These are phyloP conservation scores for Teleogryllus oceanicus DNA, from an alignment of 2,888 invertebrate species.

Conservation along the genomic window DNA sequence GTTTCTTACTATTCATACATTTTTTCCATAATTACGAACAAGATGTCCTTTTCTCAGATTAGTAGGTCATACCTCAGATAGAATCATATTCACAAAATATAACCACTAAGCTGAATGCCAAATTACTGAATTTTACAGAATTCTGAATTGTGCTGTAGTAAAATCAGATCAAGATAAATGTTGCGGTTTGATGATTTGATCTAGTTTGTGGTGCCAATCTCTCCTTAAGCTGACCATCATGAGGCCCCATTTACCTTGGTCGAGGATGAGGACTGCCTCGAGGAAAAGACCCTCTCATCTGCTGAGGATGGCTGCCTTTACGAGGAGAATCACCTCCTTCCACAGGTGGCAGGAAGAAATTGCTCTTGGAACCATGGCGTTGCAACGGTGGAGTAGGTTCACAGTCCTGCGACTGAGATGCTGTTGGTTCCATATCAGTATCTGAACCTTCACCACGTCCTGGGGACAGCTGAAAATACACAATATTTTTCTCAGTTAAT, in stretches of 20 bases:
- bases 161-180: constrained; percentile 24
- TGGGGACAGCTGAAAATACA: constrained; percentile 65
- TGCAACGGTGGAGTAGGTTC: constrained; percentile 81
- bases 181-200: too few species aligned
- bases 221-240: too few species aligned
- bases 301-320: constrained; percentile 49
- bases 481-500: neutral
- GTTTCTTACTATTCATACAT: too few species aligned
- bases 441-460: constrained; percentile 73
- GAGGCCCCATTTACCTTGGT: constrained; percentile 53
- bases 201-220: too few species aligned
- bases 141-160: constrained; percentile 20
- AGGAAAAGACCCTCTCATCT: constrained; percentile 57
- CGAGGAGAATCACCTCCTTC: constrained; percentile 54
- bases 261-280: constrained; percentile 79
- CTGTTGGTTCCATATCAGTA: constrained; percentile 82
- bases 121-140: neutral
- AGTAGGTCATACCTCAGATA: too few species aligned
- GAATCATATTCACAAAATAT: too few species aligned
- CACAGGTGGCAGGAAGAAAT: constrained; percentile 78
- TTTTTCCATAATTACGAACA: too few species aligned
- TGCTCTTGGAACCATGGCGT: constrained; percentile 79
- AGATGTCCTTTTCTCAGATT: too few species aligned
- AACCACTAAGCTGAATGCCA: too few species aligned
- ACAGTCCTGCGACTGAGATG: constrained; percentile 88